Evolutionary conservation across 2,797 vertebrate genomes (phyloP).

Genomic region (Erpetoichthys calabaricus): DNA sequence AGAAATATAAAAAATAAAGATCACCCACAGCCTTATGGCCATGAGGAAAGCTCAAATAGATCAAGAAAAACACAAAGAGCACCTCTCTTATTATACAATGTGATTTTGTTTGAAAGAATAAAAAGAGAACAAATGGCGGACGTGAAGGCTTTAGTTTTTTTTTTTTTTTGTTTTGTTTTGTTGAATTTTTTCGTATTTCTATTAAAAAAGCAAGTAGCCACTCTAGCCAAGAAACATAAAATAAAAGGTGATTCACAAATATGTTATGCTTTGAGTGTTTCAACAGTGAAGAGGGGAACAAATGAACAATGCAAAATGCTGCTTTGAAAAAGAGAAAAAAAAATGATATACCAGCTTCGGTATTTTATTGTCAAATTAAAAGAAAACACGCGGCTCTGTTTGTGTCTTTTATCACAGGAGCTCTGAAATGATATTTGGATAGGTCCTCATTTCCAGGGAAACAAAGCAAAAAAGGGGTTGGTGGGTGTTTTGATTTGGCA

Average conservation of each 20-base stretch:
- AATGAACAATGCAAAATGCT: conserved; percentile 56
- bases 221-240: conserved; percentile 7
- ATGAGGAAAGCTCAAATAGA: conserved; percentile 41
- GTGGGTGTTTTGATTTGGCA: conserved; percentile 20
- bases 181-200: conserved; percentile 1
- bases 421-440: conserved; percentile 23
- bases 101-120: conserved; percentile 9
- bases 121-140: conserved; percentile 21
- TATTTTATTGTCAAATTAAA: conserved; percentile 13
- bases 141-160: conserved; percentile 11
- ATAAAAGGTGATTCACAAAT: conserved; percentile 25
- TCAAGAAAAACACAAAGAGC: conserved; percentile 32
- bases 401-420: conserved; percentile 34
- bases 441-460: conserved; percentile 2
- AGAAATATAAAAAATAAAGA: conserved; percentile 41
- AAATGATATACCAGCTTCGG: conserved; percentile 10
- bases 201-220: conserved; percentile 25
- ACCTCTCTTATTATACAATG: conserved; percentile 34
- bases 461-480: conserved; percentile 12
- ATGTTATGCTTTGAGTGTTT: conserved; percentile 17
- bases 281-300: conserved; percentile 47
- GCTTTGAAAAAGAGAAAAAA: conserved; percentile 39
- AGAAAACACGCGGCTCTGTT: conserved; percentile 58
- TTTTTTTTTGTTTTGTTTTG: conserved; percentile 23
- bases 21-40: conserved; percentile 19